Conservation (phyloP, 2,888 invertebrate genomes). For the Amaurobius ferox region DNA sequence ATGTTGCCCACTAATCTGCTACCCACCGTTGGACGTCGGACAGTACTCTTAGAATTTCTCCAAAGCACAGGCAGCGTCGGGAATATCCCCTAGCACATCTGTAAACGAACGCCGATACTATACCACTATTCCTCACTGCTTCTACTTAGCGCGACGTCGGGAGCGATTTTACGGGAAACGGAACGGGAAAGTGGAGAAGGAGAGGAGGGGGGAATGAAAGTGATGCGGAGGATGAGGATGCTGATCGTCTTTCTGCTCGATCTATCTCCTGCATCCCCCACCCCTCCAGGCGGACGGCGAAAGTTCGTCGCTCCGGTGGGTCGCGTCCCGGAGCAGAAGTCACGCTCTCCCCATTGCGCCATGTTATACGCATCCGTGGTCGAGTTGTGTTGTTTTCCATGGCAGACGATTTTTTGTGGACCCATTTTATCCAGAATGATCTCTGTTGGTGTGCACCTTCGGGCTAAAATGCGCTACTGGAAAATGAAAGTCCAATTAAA, state of each 20-base stretch:
- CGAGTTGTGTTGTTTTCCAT: neutral
- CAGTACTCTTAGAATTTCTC: too few relatives aligned
- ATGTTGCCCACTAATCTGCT: too few relatives aligned
- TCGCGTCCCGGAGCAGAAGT: constrained; percentile 54
- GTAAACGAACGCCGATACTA: too few relatives aligned
- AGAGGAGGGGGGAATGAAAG: constrained; percentile 19
- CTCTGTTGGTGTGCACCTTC: neutral
- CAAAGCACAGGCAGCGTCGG: too few relatives aligned
- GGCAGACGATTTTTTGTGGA: neutral
- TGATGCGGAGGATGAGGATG: constrained; percentile 39
- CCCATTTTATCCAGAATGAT: constrained; percentile 9
- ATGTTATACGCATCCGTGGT: neutral
- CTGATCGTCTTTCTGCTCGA: constrained; percentile 68
- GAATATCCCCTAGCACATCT: too few relatives aligned
- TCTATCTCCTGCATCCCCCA: constrained; percentile 31
- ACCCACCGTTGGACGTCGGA: too few relatives aligned
- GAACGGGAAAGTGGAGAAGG: neutral
- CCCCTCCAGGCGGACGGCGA: constrained; percentile 30
- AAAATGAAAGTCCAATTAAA: constrained; percentile 6
- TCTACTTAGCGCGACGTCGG: constrained; percentile 10
- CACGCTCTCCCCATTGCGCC: constrained; percentile 30
- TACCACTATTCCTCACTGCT: constrained; percentile 7
- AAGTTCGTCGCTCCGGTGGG: constrained; percentile 64
- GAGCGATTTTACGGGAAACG: neutral
- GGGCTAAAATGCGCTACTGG: neutral